Percentiles rank a stretch among this genome's conserved stretches.
These are phyloP conservation scores for Bolborhynchus lineola DNA, from an alignment of 2,113 vertebrate genomes.

Conservation along the genomic window DNA sequence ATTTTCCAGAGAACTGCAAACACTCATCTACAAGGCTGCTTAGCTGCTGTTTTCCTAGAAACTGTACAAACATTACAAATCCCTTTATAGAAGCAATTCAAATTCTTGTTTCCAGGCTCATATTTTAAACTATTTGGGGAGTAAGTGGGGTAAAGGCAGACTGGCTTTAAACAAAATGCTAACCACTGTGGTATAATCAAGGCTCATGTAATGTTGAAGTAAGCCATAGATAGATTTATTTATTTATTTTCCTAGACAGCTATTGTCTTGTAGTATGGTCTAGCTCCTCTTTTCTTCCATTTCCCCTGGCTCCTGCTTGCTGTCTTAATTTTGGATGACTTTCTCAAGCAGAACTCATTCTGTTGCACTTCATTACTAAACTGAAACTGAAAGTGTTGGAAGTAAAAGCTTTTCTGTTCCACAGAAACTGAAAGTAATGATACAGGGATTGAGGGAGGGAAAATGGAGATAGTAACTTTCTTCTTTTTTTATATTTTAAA, in stretches of 20 bases:
- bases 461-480: neutral
- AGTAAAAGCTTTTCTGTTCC: neutral
- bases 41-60: conserved; percentile 10
- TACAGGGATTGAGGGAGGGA: neutral
- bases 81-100: neutral
- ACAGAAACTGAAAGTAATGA: conserved; percentile 36
- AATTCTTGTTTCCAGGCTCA: neutral
- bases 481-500: neutral
- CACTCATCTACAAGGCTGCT: neutral
- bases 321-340: neutral
- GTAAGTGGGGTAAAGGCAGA: neutral
- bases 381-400: conserved; percentile 42
- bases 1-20: neutral
- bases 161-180: neutral
- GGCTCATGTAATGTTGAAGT: neutral
- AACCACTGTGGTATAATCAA: neutral
- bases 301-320: neutral
- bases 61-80: neutral
- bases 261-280: neutral
- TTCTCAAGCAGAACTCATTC: neutral
- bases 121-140: neutral
- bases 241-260: neutral
- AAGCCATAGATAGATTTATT: neutral
- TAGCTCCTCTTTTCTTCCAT: neutral
- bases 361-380: neutral